phyloP scores from a whole-genome alignment of 2,888 invertebrate genomes.

The Schizotus pectinicornis region DNA sequence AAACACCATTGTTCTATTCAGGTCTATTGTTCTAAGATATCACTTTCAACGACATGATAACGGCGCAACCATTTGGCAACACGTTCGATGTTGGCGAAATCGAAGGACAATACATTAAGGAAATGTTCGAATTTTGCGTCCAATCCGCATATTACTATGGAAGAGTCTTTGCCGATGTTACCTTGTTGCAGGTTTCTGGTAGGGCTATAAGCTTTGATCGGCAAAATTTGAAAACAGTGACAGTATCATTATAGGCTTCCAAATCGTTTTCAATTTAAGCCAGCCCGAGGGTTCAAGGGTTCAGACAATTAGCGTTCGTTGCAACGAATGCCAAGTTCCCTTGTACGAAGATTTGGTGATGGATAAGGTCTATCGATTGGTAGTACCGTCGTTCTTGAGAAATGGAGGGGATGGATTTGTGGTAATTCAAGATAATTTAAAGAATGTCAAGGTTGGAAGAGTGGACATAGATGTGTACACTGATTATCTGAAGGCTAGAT shows the following conservation, averaged over 20 bases:
- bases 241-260: no score
- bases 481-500: slow-evolving; percentile 61
- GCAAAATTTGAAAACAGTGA: no score
- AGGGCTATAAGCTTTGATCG: no score
- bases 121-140: slow-evolving; percentile 66
- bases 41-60: slow-evolving; percentile 72
- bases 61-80: slow-evolving; percentile 79
- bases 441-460: slow-evolving; percentile 59
- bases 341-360: slow-evolving; percentile 65
- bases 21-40: slow-evolving; percentile 62
- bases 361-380: slow-evolving; percentile 66
- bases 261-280: slow-evolving; percentile 67
- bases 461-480: slow-evolving; percentile 65
- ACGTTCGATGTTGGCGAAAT: slow-evolving; percentile 74
- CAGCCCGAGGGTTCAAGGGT: slow-evolving; percentile 67
- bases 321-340: slow-evolving; percentile 70
- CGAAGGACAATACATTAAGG: slow-evolving; percentile 68
- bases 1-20: slow-evolving; percentile 63
- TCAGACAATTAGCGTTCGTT: slow-evolving; percentile 63
- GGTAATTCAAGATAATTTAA: slow-evolving; percentile 60
- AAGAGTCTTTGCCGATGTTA: slow-evolving; percentile 57
- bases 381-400: slow-evolving; percentile 67
- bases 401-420: slow-evolving; percentile 75
- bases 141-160: slow-evolving; percentile 56
- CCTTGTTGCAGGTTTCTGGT: slow-evolving; percentile 70